A percentile compares a stretch with the other conserved stretches of the same genome.
Evolutionary conservation across 2,797 vertebrate genomes (phyloP).

Genomic region (Typhlichthys eigenmanni): DNA sequence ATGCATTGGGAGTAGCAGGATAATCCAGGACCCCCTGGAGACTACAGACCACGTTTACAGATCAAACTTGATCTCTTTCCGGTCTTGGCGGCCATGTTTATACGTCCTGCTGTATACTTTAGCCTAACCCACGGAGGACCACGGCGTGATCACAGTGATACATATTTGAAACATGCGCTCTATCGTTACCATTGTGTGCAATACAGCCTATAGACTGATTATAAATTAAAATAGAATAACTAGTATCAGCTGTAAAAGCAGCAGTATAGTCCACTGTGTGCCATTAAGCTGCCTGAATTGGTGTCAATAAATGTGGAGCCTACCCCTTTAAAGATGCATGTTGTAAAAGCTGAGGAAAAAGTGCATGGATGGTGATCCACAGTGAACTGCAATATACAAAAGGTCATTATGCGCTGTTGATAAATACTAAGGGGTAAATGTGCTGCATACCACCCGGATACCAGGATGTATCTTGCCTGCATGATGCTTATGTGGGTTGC

Average conservation of each 20-base stretch:
- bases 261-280: constrained; percentile 30
- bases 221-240: too few species aligned
- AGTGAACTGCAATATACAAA: constrained; percentile 9
- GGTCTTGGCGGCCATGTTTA: too few species aligned
- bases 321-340: constrained; percentile 12
- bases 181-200: too few species aligned
- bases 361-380: constrained; percentile 19
- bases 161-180: too few species aligned
- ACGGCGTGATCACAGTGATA: too few species aligned
- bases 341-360: constrained; percentile 24
- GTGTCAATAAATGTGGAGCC: constrained; percentile 45
- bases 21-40: too few species aligned
- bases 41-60: neutral
- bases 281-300: constrained; percentile 32
- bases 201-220: too few species aligned
- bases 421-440: constrained; percentile 32
- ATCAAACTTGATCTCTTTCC: neutral
- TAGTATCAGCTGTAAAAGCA: neutral
- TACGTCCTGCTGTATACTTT: too few species aligned
- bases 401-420: constrained; percentile 29
- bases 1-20: too few species aligned
- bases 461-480: constrained; percentile 4
- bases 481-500: neutral
- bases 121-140: too few species aligned
- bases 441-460: constrained; percentile 16